phyloP scores from a whole-genome alignment of 2,797 vertebrate genomes.

The Onychomys torridus region DNA sequence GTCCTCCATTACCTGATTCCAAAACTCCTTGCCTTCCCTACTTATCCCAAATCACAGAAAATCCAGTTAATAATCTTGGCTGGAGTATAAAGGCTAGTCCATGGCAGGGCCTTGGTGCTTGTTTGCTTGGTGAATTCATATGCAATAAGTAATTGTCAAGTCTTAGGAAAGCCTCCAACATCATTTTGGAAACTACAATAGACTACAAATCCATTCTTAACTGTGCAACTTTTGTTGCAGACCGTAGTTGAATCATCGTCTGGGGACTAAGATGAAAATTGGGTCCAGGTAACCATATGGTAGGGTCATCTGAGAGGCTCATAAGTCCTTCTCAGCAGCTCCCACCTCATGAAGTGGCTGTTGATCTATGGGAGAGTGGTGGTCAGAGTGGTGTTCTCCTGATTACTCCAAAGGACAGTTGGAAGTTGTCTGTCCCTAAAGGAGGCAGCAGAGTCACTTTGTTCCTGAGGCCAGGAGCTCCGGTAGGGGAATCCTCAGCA shows the following conservation, averaged over 20 bases:
- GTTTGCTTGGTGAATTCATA: constrained; percentile 9
- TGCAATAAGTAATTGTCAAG: neutral
- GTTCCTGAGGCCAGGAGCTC: neutral
- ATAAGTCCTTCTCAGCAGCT: neutral
- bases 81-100: neutral
- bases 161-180: neutral
- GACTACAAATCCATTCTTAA: neutral
- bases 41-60: neutral
- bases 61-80: neutral
- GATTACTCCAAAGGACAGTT: neutral
- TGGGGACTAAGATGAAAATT: neutral
- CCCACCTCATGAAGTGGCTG: neutral
- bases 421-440: neutral
- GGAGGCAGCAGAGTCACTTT: neutral
- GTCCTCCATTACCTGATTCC: neutral
- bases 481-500: neutral
- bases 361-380: neutral
- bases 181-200: neutral
- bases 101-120: neutral
- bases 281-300: neutral
- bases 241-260: neutral
- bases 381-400: neutral
- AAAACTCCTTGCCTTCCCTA: neutral
- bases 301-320: neutral
- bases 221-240: neutral